These are phyloP conservation scores for Rhabdomys pumilio DNA, from an alignment of 2,797 vertebrate species.

Conservation along the genomic window DNA sequence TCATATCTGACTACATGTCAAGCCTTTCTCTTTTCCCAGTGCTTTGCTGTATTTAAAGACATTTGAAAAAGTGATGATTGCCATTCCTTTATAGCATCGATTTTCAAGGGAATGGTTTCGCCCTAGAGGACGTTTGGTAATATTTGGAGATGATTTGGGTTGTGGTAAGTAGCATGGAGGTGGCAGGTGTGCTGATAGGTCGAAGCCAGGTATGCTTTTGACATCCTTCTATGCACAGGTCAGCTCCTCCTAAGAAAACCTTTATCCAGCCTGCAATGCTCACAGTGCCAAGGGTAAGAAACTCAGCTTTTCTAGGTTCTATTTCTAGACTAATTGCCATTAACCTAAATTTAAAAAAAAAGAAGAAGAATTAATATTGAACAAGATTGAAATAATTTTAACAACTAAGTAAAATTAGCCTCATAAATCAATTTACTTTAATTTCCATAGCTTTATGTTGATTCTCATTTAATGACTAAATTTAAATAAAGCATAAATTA, in stretches of 20 bases:
- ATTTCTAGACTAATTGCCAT: slow-evolving; percentile 32
- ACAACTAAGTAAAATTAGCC: slow-evolving; percentile 40
- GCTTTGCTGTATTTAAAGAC: slow-evolving; percentile 38
- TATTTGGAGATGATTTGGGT: slow-evolving; percentile 15
- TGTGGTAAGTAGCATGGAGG: background rate
- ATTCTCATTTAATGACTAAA: slow-evolving; percentile 62
- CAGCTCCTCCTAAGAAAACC: background rate
- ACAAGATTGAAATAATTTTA: slow-evolving; percentile 64
- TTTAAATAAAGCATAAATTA: slow-evolving; percentile 58
- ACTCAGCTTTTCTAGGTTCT: background rate
- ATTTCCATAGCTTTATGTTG: slow-evolving; percentile 57
- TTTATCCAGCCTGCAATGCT: background rate
- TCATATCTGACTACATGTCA: background rate
- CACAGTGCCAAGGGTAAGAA: background rate
- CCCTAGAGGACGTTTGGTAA: slow-evolving; percentile 16
- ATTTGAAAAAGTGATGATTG: background rate
- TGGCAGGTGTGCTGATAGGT: background rate
- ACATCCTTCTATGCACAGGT: background rate
- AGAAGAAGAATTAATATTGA: slow-evolving; percentile 24
- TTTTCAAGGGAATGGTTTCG: slow-evolving; percentile 41
- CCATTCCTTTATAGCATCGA: background rate
- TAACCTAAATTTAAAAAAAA: slow-evolving; percentile 37
- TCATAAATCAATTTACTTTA: slow-evolving; percentile 14
- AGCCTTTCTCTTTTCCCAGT: slow-evolving; percentile 15
- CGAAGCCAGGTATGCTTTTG: background rate